These are phyloP conservation scores for Holotrichia oblita DNA, from an alignment of 1,140 invertebrate genomes.

Conservation along the genomic window DNA sequence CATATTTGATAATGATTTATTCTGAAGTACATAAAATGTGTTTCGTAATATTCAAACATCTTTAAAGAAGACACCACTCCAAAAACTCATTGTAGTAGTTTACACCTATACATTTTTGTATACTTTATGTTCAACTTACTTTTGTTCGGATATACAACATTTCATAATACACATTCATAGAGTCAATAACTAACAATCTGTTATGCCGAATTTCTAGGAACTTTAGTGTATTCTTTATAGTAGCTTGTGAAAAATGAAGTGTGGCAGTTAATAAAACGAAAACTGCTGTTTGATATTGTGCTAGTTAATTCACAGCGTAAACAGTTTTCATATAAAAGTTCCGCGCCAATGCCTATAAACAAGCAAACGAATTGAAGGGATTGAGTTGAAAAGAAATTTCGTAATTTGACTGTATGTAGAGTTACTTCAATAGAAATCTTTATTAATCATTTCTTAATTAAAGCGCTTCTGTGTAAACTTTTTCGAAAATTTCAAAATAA, in stretches of 20 bases:
- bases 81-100: neutral
- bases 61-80: too few relatives aligned
- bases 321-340: conserved; percentile 1
- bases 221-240: neutral
- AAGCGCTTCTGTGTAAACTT: too few relatives aligned
- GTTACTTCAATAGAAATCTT: too few relatives aligned
- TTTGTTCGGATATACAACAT: neutral
- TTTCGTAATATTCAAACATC: too few relatives aligned
- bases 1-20: too few relatives aligned
- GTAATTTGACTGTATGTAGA: neutral
- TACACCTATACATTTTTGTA: neutral
- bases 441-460: too few relatives aligned
- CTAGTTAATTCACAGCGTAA: neutral
- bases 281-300: conserved; percentile 13
- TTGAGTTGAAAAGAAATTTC: neutral
- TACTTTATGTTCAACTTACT: neutral
- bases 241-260: conserved; percentile 14
- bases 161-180: neutral
- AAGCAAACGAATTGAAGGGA: neutral
- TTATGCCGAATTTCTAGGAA: neutral
- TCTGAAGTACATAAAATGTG: too few relatives aligned
- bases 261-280: conserved; percentile 16
- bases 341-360: neutral
- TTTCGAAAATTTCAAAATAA: too few relatives aligned
- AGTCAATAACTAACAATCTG: neutral